Base-by-base conservation (phyloP, 2,888 invertebrate genomes). In the Drosophila ochracea region DNA sequence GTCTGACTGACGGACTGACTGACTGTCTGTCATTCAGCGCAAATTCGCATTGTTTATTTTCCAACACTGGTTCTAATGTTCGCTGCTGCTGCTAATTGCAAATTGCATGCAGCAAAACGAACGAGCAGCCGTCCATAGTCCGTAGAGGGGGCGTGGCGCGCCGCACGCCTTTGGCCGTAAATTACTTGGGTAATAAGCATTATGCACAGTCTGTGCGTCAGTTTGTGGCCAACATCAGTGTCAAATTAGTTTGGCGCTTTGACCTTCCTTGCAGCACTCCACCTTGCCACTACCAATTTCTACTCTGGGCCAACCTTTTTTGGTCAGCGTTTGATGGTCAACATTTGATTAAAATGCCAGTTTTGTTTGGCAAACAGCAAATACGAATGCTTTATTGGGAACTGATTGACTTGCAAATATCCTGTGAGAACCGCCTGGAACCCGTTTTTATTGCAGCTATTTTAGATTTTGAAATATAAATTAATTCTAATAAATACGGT, bases 151-250 rank as follows among this genome's bases (percentile, higher is more conserved):
- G 33, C 13, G 31, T 33, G 33, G 25, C 21, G 9, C 25, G 25
- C 4, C 47, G 47, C 37, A 35, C 35, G 54, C 39, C 54, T 54
- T 59, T 50, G 13, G 25, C 61, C 53, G 75, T 79, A 88, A 88
- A 85, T 86, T 79, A 87, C 83, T 73, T 68, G 64, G 78, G 73
- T 89, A 85, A 85, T 85, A 85, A 89, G 88, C 88, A 87, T 87
- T 89, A 83, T 84, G 84, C 83, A 80, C 70, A 80, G 83, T 70
- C 76, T 60, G 68, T 68, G 50, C 50, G 74, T 57, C 49, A 64
- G 64, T 52, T 60, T 55, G 55, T 67, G 68, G 75, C 49, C 60
- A 58, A 57, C 68, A 76, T 78, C 76, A 80, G 76, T 87, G 84
- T 84, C 88, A 84, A 89, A 87, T 89, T 86, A 84, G 83, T 70